Percentiles rank a stretch among this genome's conserved stretches.
Evolutionary conservation across 2,888 invertebrate genomes (phyloP).

Genomic region (Troglohyphantes excavatus): DNA sequence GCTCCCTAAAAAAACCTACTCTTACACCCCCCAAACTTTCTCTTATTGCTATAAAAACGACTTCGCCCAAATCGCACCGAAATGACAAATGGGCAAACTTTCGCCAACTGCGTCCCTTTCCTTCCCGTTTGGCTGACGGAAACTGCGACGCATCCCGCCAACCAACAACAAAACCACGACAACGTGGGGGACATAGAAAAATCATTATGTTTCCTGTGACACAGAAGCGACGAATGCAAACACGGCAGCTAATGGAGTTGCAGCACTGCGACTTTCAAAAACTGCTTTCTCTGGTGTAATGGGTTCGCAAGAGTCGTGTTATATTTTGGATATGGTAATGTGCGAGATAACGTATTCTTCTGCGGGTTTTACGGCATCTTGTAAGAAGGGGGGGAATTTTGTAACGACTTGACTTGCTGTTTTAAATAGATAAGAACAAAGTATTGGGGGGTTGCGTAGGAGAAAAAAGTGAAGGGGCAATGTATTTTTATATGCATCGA

Average conservation of each 20-base stretch:
- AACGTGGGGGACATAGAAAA: not conserved
- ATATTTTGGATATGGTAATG: slow-evolving; percentile 1
- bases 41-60: too few species aligned
- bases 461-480: not conserved
- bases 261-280: not conserved
- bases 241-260: too few species aligned
- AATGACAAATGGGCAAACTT: too few species aligned
- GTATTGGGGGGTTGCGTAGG: not conserved
- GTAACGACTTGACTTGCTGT: not conserved
- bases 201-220: not conserved
- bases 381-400: not conserved
- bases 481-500: not conserved
- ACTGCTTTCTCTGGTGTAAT: not conserved
- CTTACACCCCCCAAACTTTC: too few species aligned
- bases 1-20: too few species aligned
- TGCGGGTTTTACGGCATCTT: not conserved
- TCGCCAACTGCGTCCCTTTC: too few species aligned
- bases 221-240: not conserved
- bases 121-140: too few species aligned
- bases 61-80: too few species aligned
- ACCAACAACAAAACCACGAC: not conserved
- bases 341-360: not conserved
- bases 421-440: not conserved
- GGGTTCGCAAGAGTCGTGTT: not conserved
- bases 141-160: not conserved